phyloP scores from a whole-genome alignment of 2,797 vertebrate species.

The Acipenser transmontanus region DNA sequence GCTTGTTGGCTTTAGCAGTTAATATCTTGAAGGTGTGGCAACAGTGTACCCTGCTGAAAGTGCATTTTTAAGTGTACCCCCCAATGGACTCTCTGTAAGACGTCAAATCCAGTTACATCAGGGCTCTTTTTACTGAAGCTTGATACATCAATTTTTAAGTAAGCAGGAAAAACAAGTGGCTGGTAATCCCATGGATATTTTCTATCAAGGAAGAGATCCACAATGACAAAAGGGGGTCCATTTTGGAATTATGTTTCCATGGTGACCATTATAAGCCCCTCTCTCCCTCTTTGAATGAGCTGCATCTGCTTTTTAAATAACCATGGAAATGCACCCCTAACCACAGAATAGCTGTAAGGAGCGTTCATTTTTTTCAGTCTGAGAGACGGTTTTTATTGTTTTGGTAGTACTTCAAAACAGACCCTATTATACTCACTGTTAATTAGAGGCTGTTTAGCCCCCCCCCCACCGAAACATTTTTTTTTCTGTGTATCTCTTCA shows the following conservation, averaged over 20 bases:
- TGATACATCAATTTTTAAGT: constrained; percentile 68
- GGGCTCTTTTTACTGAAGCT: constrained; percentile 46
- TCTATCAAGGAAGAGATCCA: constrained; percentile 11
- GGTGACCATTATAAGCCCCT: constrained; percentile 37
- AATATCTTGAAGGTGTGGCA: background rate
- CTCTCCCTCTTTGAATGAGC: constrained; percentile 9
- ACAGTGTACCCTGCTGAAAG: background rate
- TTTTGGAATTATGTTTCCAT: constrained; percentile 65
- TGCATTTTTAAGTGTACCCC: background rate
- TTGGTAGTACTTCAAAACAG: background rate
- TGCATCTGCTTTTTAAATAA: constrained; percentile 21
- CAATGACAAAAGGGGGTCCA: constrained; percentile 47
- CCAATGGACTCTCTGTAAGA: constrained; percentile 30
- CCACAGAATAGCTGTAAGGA: constrained; percentile 10
- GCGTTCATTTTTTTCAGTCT: background rate
- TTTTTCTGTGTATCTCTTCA: too few species aligned
- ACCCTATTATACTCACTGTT: too few species aligned
- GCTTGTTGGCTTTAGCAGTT: background rate
- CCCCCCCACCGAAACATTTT: too few species aligned
- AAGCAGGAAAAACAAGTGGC: constrained; percentile 40
- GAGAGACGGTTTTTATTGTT: constrained; percentile 4
- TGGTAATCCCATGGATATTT: constrained; percentile 29
- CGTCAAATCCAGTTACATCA: constrained; percentile 57
- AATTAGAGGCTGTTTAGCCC: too few species aligned
- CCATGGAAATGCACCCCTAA: constrained; percentile 16